phyloP scores from a whole-genome alignment of 1,140 invertebrate species.

The Mesaphorura yosii region DNA sequence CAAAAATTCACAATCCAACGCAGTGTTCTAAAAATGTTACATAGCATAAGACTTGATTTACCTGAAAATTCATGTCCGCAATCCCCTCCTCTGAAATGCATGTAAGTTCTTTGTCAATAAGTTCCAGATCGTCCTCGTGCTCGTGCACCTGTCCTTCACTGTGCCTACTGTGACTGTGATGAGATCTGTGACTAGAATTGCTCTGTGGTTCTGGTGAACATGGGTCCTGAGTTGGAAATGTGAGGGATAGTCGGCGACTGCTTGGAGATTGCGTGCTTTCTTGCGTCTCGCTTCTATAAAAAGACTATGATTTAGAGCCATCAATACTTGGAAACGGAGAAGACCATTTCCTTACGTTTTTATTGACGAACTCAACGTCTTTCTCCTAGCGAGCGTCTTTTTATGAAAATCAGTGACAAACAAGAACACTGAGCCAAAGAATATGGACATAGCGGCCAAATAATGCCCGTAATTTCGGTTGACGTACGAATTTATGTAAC shows the following conservation, averaged over 20 bases:
- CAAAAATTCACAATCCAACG: not conserved
- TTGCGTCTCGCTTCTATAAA: slow-evolving; percentile 24
- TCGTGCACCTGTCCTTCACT: slow-evolving; percentile 6
- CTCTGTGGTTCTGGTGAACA: no score
- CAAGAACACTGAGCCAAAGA: slow-evolving; percentile 59
- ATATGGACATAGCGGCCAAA: slow-evolving; percentile 62
- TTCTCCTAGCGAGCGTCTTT: slow-evolving; percentile 43
- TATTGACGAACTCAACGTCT: slow-evolving; percentile 29
- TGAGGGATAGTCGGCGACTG: slow-evolving; percentile 26
- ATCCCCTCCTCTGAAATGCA: slow-evolving; percentile 79
- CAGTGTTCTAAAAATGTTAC: not conserved
- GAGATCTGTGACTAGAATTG: slow-evolving; percentile 26
- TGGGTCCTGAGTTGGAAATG: no score
- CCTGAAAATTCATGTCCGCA: slow-evolving; percentile 62
- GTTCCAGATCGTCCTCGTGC: slow-evolving; percentile 17
- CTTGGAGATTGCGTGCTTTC: slow-evolving; percentile 27
- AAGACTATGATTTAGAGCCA: not conserved
- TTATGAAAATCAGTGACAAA: slow-evolving; percentile 68
- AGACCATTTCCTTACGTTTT: slow-evolving; percentile 27
- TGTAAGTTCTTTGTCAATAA: slow-evolving; percentile 49
- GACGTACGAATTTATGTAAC: slow-evolving; percentile 60
- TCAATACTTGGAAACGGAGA: not conserved
- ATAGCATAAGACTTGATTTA: not conserved
- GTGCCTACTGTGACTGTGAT: slow-evolving; percentile 22
- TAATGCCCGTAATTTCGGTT: slow-evolving; percentile 59